phyloP scores from a whole-genome alignment of 2,797 vertebrate genomes.

The Gallirallus australis region DNA sequence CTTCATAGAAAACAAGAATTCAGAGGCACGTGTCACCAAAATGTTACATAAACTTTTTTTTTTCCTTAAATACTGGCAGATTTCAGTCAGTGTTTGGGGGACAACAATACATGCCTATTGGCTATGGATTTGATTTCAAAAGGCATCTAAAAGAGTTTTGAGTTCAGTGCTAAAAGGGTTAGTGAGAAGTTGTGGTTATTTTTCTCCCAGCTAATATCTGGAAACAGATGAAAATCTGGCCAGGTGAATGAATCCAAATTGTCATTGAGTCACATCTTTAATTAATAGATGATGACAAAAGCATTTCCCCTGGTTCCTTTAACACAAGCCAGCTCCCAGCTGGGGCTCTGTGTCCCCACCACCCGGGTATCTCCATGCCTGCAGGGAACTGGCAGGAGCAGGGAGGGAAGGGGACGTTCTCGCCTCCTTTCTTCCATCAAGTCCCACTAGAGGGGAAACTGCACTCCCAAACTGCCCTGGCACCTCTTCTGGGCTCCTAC shows the following conservation, averaged over 20 bases:
- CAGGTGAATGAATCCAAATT: not conserved
- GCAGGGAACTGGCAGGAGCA: not conserved
- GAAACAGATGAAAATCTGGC: not conserved
- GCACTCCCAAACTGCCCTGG: not conserved
- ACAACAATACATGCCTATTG: not conserved
- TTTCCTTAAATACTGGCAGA: not conserved
- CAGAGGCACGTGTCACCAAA: not conserved
- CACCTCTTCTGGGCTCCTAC: not conserved
- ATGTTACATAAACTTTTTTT: not conserved
- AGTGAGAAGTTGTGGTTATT: not conserved
- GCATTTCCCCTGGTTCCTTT: not conserved
- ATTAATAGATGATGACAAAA: not conserved
- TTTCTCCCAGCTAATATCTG: not conserved
- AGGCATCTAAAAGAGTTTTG: not conserved
- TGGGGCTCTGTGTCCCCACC: fast-evolving
- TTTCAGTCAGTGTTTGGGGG: not conserved
- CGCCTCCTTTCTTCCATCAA: not conserved
- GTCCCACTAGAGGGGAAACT: not conserved
- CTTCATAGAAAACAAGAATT: not conserved
- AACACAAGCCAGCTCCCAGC: not conserved
- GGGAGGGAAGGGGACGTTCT: not conserved
- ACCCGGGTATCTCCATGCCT: fast-evolving
- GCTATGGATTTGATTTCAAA: not conserved
- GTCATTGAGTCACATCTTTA: not conserved
- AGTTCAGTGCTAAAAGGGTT: not conserved